phyloP scores from a whole-genome alignment of 2,113 vertebrate species.

The Atractosteus spatula region DNA sequence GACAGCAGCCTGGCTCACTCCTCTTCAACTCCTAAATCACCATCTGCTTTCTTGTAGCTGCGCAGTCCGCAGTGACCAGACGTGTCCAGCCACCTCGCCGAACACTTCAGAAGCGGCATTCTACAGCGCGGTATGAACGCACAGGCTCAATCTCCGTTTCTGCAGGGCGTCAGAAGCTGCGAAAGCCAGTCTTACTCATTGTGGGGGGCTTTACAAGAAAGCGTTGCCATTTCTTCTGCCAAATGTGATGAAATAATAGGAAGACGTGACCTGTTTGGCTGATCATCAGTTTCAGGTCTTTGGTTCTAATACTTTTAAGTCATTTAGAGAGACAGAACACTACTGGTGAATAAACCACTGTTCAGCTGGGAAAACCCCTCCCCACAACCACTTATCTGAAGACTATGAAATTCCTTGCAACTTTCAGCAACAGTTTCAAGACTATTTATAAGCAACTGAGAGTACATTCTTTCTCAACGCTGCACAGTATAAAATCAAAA shows the following conservation, averaged over 20 bases:
- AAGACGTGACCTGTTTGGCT: conserved; percentile 61
- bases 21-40: too few relatives aligned
- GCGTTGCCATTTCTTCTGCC: conserved; percentile 36
- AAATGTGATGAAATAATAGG: conserved; percentile 52
- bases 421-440: not conserved
- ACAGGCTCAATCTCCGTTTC: too few relatives aligned
- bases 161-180: too few relatives aligned
- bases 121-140: too few relatives aligned
- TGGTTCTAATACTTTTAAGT: conserved; percentile 40
- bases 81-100: not conserved
- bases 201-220: conserved; percentile 66
- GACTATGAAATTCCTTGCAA: not conserved
- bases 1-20: too few relatives aligned
- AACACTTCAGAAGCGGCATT: not conserved
- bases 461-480: too few relatives aligned
- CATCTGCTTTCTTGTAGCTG: too few relatives aligned
- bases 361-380: conserved; percentile 23
- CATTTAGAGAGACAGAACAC: conserved; percentile 48
- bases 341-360: conserved; percentile 17
- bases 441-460: too few relatives aligned
- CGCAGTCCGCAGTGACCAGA: conserved; percentile 18
- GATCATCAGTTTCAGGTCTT: conserved; percentile 66
- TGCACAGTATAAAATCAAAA: too few relatives aligned
- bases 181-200: conserved; percentile 18
- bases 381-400: not conserved